Base-by-base conservation (phyloP, 2,113 vertebrate species). In the Apodemus speciosus region DNA sequence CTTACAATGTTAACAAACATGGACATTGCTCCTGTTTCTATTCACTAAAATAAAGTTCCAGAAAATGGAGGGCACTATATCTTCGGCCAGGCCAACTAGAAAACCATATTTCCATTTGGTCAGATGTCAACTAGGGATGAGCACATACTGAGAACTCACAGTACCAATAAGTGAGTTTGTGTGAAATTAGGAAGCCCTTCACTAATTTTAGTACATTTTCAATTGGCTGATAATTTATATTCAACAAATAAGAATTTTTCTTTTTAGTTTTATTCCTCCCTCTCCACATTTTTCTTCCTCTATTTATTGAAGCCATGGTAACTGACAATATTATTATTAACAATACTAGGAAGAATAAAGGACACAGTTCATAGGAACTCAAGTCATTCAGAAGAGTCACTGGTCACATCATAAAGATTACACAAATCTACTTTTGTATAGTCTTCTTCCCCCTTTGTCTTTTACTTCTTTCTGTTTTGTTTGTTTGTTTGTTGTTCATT, bases 61-160 rank as follows among this genome's bases (percentile, higher is more conserved):
- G n/a, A 71, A 85, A 84, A 27, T 66, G 32, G 30, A 92, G 43
- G 27, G 40, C 73, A 66, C 77, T 76, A n/a, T 46, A 85, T 35
- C 15, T 91, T 27, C 9, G 94, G 89, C 30, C 30, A 62, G 25
- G 25, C n/a, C 49, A 32, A 6, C 6, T 66, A 93, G 51, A 71
- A 40, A 90, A 66, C 89, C 71, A 35, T 7, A 68, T 30, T 94
- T 95, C 38, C 25, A 81, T 35, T 80, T 80, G 51, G 53, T 93
- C 84, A 60, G 51, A 87, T 87, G 46, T 85, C 87, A 88, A 53
- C 79, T 91, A 95, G 8, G 38, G 89, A 89, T 76, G 49, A 95
- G 38, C 69, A 96, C 69, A n/a, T 88, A 95, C 87, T 91, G 1
- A 89, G 87, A 87, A 91, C n/a, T 91, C 72, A 83, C 51, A 87